phyloP scores from a whole-genome alignment of 2,888 invertebrate genomes.

The Bursaphelenchus okinawaensis region DNA sequence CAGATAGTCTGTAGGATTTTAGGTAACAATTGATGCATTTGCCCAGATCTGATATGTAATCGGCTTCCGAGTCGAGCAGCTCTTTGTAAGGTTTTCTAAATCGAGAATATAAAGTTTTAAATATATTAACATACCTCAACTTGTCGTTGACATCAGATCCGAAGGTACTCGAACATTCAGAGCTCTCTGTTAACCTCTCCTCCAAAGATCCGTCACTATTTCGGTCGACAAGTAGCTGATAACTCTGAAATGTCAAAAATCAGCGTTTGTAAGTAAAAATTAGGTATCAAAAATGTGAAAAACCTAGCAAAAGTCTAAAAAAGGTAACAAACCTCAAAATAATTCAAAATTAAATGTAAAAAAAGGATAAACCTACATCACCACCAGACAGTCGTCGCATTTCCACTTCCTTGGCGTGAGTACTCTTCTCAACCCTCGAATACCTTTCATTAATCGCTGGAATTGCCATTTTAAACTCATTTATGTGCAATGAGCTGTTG shows the following conservation, averaged over 20 bases:
- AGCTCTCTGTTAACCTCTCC: not conserved
- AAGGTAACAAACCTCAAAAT: too few species aligned
- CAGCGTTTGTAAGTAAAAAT: too few species aligned
- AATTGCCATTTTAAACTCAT: conserved; percentile 1
- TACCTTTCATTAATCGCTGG: not conserved
- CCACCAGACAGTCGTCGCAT: not conserved
- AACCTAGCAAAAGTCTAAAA: too few species aligned
- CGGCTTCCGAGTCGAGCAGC: conserved; percentile 43
- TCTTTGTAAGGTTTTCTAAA: conserved; percentile 51
- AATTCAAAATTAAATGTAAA: too few species aligned
- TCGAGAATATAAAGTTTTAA: conserved; percentile 12
- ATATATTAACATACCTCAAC: conserved; percentile 2
- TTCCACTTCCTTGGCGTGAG: not conserved
- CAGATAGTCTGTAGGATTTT: conserved; percentile 25
- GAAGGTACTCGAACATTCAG: not conserved
- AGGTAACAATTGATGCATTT: conserved; percentile 42
- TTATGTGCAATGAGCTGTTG: not conserved
- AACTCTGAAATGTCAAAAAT: not conserved
- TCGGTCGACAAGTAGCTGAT: not conserved
- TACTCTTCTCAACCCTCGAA: not conserved
- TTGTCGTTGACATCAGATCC: not conserved
- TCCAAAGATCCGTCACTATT: not conserved
- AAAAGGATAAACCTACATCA: not conserved
- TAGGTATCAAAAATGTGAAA: too few species aligned
- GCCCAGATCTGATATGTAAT: conserved; percentile 47